These are phyloP conservation scores for Leucozona laternaria DNA, from an alignment of 2,888 invertebrate species.

Conservation along the genomic window DNA sequence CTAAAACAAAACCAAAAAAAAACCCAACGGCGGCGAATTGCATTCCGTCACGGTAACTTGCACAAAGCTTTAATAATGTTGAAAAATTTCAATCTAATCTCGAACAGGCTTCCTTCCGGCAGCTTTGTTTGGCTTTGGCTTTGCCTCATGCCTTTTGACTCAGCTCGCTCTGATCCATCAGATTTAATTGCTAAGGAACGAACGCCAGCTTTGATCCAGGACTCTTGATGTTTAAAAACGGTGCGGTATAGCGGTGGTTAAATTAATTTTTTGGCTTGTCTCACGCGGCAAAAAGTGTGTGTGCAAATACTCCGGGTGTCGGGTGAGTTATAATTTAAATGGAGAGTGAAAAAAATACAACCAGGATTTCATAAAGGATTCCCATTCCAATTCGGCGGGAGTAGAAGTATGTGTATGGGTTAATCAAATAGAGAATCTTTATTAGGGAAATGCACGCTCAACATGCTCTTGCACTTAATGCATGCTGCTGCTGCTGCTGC, in stretches of 20 bases:
- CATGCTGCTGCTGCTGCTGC: not conserved
- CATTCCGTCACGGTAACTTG: constrained; percentile 51
- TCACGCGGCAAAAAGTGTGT: constrained; percentile 47
- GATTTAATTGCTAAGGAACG: constrained; percentile 43
- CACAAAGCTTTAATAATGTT: constrained; percentile 26
- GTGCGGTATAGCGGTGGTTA: constrained; percentile 62
- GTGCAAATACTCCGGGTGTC: constrained; percentile 16
- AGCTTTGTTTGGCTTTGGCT: constrained; percentile 12
- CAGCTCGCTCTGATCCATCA: not conserved
- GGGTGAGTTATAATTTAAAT: not conserved
- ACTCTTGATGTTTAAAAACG: constrained; percentile 24
- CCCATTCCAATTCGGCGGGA: too few relatives aligned
- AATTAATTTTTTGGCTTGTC: constrained; percentile 62
- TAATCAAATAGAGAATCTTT: constrained; percentile 70
- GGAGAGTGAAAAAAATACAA: constrained; percentile 4
- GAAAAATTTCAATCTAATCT: constrained; percentile 60
- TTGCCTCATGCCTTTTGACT: not conserved
- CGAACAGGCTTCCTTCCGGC: constrained; percentile 52
- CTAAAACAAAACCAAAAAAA: too few relatives aligned
- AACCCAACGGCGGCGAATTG: constrained; percentile 23
- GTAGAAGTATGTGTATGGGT: constrained; percentile 26
- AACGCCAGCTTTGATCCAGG: constrained; percentile 13
- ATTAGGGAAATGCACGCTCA: constrained; percentile 68
- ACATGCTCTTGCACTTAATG: constrained; percentile 19
- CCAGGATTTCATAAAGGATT: not conserved